A percentile compares a stretch with the other conserved stretches of the same genome.
Conservation (phyloP, 30 jellyfish, hydroid and myxozoan species). For the Pseudorhiza aurosa region DNA sequence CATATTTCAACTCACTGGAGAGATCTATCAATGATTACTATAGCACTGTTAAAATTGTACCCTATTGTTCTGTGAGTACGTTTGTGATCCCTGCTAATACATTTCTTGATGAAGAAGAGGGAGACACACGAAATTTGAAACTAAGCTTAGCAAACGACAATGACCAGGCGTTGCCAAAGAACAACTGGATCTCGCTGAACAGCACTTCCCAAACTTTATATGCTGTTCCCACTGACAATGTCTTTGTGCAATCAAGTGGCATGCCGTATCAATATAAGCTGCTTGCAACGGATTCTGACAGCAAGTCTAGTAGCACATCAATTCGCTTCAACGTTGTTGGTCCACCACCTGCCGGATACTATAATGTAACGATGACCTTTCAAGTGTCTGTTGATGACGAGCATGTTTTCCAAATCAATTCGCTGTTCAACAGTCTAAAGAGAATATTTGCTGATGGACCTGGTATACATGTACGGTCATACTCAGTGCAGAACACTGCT, state of each 20-base stretch:
- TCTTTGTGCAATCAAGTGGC: background rate
- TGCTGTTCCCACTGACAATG: constrained; percentile 49
- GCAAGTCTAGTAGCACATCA: background rate
- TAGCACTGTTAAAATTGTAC: constrained; percentile 8
- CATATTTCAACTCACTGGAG: constrained; percentile 41
- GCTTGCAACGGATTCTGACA: constrained; percentile 58
- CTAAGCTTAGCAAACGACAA: constrained; percentile 26
- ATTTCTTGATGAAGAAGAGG: constrained; percentile 88
- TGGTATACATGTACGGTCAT: constrained; percentile 49
- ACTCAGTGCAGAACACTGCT: background rate
- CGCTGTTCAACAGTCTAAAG: constrained; percentile 6
- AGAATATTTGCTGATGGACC: constrained; percentile 7
- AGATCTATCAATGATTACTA: background rate
- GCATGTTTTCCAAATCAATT: constrained; percentile 12
- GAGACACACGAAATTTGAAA: constrained; percentile 64
- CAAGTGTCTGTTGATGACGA: constrained; percentile 17
- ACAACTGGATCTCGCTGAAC: constrained; percentile 41
- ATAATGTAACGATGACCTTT: constrained; percentile 50
- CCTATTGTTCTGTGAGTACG: constrained; percentile 42
- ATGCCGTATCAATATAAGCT: background rate
- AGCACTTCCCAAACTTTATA: constrained; percentile 22
- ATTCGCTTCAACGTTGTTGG: constrained; percentile 6
- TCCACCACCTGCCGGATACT: constrained; percentile 45
- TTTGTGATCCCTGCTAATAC: constrained; percentile 55
- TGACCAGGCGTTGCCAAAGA: constrained; percentile 14